Base-by-base conservation (phyloP, 2,888 invertebrate species). In the Protodeltote pygarga region DNA sequence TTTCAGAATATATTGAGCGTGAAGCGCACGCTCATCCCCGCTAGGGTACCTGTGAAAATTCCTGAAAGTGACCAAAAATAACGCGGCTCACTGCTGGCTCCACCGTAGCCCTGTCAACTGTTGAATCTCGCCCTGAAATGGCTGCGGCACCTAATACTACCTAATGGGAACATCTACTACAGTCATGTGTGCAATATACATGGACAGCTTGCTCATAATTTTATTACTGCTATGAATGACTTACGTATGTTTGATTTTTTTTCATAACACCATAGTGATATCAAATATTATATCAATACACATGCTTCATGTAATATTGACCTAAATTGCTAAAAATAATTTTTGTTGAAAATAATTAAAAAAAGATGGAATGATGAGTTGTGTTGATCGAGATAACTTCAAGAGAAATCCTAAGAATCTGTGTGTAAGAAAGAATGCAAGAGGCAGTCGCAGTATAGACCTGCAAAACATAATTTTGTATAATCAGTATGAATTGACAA, bases 101-200 rank as follows among this genome's bases (percentile, higher is more conserved):
- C 89, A 85, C 85, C 86, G 81, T 79, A 83, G 85, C 89, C 89
- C 88, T 89, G 91, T 91, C 91, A 88, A 92, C 92, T 92, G 92
- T 92, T 92, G 92, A 89, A 91, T 91, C 92, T 92, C 92, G 85
- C 83, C 87, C 89, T 89, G 89, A 81, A 90, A 90, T 80, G 74
- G 77, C 78, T 77, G 78, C 81, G 85, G 84, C 83, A 77, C 77
- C 83, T 81, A 86, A 70, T 68, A 40, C 73, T 73, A 64, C 44
- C 71, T 83, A 85, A 77, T 78, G 81, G 87, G 83, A 83, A 83
- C 78, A 73, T 68, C 77, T 78, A n/a, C n/a, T n/a, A 67, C 23
- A 52, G 54, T 54, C 65, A 61, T 64, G 49, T 58, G 55, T 51
- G 38, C 52, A 33, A 48, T 52, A 57, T 59, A 52, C 25, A 46